Conservation (phyloP, 2,888 invertebrate genomes). For the Endomychus coccineus region DNA sequence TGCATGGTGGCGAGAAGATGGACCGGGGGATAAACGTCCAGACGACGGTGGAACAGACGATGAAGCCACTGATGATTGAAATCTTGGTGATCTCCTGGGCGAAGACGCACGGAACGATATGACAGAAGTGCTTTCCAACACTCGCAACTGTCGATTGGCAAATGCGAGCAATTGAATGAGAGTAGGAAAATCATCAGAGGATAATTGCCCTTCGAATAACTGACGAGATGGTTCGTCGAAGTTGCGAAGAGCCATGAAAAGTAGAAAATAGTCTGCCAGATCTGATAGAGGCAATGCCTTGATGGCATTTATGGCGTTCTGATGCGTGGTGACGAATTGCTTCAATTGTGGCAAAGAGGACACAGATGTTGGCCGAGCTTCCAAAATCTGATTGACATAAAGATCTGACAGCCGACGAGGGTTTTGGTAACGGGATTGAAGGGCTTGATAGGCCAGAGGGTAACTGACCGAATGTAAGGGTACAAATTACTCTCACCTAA, state of each 20-base stretch:
- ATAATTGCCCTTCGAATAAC: slow-evolving; percentile 5
- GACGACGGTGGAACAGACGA: background rate
- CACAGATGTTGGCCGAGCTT: background rate
- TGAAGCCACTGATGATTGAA: background rate
- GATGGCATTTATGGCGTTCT: background rate
- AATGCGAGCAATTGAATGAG: slow-evolving; percentile 1
- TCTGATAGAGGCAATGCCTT: slow-evolving; percentile 1
- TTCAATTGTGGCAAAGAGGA: background rate
- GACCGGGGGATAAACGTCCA: no score
- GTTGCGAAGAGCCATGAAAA: slow-evolving; percentile 1
- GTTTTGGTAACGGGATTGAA: slow-evolving; percentile 1
- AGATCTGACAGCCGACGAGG: slow-evolving; percentile 1
- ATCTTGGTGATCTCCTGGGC: background rate
- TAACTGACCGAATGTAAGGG: background rate
- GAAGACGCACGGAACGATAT: slow-evolving; percentile 1
- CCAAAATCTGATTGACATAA: slow-evolving; percentile 4
- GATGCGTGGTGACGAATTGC: slow-evolving; percentile 3
- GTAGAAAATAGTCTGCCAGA: background rate
- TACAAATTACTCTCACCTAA: no score
- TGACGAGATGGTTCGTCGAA: slow-evolving; percentile 1
- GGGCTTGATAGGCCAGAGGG: background rate
- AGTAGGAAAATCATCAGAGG: slow-evolving; percentile 1
- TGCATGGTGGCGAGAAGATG: background rate
- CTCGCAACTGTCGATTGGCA: background rate
- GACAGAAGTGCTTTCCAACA: background rate